Percentiles rank a stretch among this genome's conserved stretches.
These are phyloP conservation scores for Geophilus truncorum DNA, from an alignment of 2,888 invertebrate genomes.

Conservation along the genomic window DNA sequence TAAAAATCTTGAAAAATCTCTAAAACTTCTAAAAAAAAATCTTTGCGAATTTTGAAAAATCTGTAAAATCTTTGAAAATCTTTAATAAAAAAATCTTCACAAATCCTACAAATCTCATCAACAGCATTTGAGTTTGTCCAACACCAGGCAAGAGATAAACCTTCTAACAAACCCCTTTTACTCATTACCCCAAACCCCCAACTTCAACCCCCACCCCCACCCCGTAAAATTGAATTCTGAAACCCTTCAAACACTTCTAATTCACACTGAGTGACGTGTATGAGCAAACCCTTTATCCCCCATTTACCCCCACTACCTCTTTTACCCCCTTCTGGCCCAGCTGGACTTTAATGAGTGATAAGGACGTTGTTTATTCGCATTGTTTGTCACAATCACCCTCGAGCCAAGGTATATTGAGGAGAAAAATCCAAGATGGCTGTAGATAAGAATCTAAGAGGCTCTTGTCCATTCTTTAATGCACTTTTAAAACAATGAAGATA, in stretches of 20 bases:
- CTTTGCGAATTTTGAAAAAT: too few species aligned
- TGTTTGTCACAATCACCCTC: background rate
- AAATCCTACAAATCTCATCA: too few species aligned
- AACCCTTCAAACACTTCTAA: too few species aligned
- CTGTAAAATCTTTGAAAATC: too few species aligned
- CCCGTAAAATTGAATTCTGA: background rate
- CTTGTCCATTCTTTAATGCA: background rate
- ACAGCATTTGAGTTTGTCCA: too few species aligned
- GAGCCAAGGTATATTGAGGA: background rate
- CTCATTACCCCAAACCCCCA: too few species aligned
- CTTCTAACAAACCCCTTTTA: too few species aligned
- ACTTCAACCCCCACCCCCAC: too few species aligned
- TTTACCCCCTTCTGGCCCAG: background rate
- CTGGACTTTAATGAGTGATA: background rate
- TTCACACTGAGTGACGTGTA: background rate
- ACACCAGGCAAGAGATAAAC: too few species aligned
- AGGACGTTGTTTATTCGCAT: background rate
- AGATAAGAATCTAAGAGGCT: background rate
- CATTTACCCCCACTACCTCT: background rate
- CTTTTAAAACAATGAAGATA: background rate
- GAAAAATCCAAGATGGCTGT: background rate
- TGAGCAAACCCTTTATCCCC: background rate
- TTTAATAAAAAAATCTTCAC: too few species aligned
- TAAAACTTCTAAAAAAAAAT: too few species aligned
- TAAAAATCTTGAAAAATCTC: too few species aligned